A percentile compares a stretch with the other conserved stretches of the same genome.
phyloP scores from a whole-genome alignment of 1,140 invertebrate species.

The Brevipalpus yothersi region DNA sequence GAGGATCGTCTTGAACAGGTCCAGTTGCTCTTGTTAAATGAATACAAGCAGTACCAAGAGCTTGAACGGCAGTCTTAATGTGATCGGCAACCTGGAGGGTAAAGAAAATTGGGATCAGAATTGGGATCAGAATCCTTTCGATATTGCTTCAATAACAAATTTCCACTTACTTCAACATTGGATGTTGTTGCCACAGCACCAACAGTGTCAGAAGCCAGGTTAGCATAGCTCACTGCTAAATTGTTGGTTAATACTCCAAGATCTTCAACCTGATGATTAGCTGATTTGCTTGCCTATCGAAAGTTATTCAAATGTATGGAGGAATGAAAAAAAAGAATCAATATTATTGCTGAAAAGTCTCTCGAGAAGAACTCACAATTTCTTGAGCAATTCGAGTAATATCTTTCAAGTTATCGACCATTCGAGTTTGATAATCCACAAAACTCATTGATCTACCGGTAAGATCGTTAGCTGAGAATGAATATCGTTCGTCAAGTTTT shows the following conservation, averaged over 20 bases:
- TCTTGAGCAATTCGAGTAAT: slow-evolving; percentile 76
- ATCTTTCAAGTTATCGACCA: slow-evolving; percentile 38
- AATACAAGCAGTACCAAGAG: slow-evolving; percentile 52
- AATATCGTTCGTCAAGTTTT: slow-evolving; percentile 24
- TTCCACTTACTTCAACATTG: neutral
- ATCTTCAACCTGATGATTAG: too few relatives aligned
- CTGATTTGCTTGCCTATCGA: too few relatives aligned
- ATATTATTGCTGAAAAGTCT: too few relatives aligned
- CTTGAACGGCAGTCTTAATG: slow-evolving; percentile 37
- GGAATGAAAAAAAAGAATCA: too few relatives aligned
- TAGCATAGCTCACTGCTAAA: too few relatives aligned
- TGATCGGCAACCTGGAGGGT: slow-evolving; percentile 13
- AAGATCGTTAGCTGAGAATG: slow-evolving; percentile 1
- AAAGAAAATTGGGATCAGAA: neutral
- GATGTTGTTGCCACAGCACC: neutral
- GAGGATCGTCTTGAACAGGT: neutral
- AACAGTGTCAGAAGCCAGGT: too few relatives aligned
- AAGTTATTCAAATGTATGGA: too few relatives aligned
- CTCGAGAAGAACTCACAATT: slow-evolving; percentile 42
- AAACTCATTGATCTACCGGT: slow-evolving; percentile 25
- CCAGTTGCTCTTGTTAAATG: slow-evolving; percentile 52
- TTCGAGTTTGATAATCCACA: slow-evolving; percentile 88
- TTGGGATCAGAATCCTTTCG: neutral
- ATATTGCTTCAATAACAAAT: neutral
- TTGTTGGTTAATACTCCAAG: too few relatives aligned